phyloP scores from a whole-genome alignment of 2,888 invertebrate genomes.

The Psococerastis gibbosa region DNA sequence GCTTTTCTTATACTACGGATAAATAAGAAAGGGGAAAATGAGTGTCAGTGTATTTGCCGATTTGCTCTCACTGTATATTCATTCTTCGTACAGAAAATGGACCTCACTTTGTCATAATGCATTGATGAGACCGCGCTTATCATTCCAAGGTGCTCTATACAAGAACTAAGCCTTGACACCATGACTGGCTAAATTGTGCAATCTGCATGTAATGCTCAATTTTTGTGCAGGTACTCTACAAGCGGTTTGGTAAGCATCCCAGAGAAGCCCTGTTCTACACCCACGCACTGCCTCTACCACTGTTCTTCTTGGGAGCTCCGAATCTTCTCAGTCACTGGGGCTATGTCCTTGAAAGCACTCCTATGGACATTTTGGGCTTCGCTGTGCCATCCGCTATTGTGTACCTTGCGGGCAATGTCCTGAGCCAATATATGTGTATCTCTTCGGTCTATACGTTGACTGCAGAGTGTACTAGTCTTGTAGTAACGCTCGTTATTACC shows the following conservation, averaged over 20 bases:
- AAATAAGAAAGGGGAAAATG: too few species aligned
- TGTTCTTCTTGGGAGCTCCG: slow-evolving; percentile 57
- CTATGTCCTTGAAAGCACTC: slow-evolving; percentile 48
- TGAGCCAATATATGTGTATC: slow-evolving; percentile 89
- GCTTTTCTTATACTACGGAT: too few species aligned
- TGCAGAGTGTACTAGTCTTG: slow-evolving; percentile 81
- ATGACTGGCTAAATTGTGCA: too few species aligned
- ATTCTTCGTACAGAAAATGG: too few species aligned
- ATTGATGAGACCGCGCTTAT: too few species aligned
- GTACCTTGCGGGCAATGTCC: slow-evolving; percentile 59
- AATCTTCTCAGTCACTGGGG: slow-evolving; percentile 60
- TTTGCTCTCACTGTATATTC: too few species aligned
- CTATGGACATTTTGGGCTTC: slow-evolving; percentile 32
- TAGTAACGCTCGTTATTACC: slow-evolving; percentile 90
- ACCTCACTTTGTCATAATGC: too few species aligned
- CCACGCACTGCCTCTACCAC: slow-evolving; percentile 77
- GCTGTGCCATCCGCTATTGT: slow-evolving; percentile 53
- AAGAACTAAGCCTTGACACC: too few species aligned
- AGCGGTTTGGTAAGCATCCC: slow-evolving; percentile 76
- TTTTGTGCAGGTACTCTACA: slow-evolving; percentile 40
- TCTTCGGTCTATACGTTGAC: slow-evolving; percentile 87
- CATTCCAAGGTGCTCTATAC: too few species aligned
- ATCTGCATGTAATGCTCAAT: too few species aligned
- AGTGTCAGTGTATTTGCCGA: too few species aligned
- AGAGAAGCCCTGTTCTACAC: slow-evolving; percentile 73